A percentile compares a stretch with the other conserved stretches of the same genome.
phyloP scores from a whole-genome alignment of 2,888 invertebrate species.

The Lasioglossum villosulum region DNA sequence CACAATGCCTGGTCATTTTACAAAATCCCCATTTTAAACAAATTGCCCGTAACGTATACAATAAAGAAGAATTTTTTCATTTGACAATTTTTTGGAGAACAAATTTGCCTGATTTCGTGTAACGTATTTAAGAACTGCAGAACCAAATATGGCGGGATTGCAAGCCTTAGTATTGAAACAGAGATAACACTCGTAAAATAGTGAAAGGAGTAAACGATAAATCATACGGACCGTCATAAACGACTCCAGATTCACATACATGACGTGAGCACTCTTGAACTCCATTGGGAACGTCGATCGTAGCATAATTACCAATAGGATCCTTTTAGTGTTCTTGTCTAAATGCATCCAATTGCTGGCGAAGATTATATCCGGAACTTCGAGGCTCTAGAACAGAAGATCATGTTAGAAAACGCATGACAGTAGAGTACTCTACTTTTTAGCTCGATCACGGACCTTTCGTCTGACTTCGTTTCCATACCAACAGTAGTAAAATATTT shows the following conservation, averaged over 20 bases:
- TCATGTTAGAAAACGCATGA: neutral
- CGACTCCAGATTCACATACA: slow-evolving; percentile 65
- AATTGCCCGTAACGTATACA: no score
- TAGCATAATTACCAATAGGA: slow-evolving; percentile 66
- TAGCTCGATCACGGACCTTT: slow-evolving; percentile 21
- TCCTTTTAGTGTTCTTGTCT: slow-evolving; percentile 39
- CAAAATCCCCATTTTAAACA: no score
- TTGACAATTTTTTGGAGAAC: no score
- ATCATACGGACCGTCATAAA: slow-evolving; percentile 65
- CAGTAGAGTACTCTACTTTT: neutral
- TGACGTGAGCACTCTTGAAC: slow-evolving; percentile 60
- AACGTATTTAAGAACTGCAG: no score
- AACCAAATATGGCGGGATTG: no score
- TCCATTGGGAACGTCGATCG: slow-evolving; percentile 62
- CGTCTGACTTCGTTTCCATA: slow-evolving; percentile 68
- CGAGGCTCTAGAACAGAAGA: slow-evolving; percentile 41
- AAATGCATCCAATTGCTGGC: slow-evolving; percentile 58
- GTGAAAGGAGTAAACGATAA: neutral
- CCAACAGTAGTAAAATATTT: slow-evolving; percentile 74
- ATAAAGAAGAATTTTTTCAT: no score
- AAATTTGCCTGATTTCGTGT: no score
- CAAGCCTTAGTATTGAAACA: no score
- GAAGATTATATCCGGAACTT: slow-evolving; percentile 43
- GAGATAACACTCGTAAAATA: neutral
- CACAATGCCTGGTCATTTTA: no score